Percentiles rank a stretch among this genome's conserved stretches.
phyloP scores from a whole-genome alignment of 2,888 invertebrate species.

The Cetonia aurata region DNA sequence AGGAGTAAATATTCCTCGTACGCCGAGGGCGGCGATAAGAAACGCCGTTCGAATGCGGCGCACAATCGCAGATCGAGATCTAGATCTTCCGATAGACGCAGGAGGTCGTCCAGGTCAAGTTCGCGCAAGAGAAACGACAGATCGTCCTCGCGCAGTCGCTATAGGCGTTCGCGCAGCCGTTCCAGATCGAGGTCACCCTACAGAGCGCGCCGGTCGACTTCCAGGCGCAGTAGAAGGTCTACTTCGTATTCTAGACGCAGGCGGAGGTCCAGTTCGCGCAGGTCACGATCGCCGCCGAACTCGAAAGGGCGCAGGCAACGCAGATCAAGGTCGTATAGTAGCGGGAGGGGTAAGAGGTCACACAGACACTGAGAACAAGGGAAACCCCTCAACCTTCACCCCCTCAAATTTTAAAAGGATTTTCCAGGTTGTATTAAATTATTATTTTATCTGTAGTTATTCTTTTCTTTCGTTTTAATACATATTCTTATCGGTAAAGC shows the following conservation, averaged over 20 bases:
- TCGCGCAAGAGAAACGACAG: constrained; percentile 35
- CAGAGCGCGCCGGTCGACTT: constrained; percentile 48
- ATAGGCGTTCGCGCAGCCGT: constrained; percentile 48
- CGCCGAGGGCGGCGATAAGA: constrained; percentile 41
- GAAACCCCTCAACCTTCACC: constrained; percentile 13
- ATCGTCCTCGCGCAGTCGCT: constrained; percentile 44
- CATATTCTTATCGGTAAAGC: constrained; percentile 18
- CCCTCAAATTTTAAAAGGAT: constrained; percentile 41
- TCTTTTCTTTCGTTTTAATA: not conserved
- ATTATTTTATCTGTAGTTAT: constrained; percentile 41
- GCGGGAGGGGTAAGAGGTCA: constrained; percentile 58
- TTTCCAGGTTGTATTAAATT: constrained; percentile 50
- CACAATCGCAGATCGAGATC: constrained; percentile 46
- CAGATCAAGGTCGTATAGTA: constrained; percentile 54
- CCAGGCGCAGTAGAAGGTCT: constrained; percentile 49
- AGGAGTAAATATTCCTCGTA: constrained; percentile 45
- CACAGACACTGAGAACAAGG: constrained; percentile 54
- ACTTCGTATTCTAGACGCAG: constrained; percentile 50
- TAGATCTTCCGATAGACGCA: constrained; percentile 48
- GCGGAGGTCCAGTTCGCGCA: constrained; percentile 51
- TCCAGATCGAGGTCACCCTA: constrained; percentile 48
- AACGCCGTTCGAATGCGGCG: constrained; percentile 27
- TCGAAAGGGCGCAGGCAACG: constrained; percentile 50
- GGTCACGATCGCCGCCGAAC: constrained; percentile 52
- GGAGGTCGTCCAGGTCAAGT: constrained; percentile 46